Base-by-base conservation (phyloP, 2,797 vertebrate species). In the Leucoraja ocellata region DNA sequence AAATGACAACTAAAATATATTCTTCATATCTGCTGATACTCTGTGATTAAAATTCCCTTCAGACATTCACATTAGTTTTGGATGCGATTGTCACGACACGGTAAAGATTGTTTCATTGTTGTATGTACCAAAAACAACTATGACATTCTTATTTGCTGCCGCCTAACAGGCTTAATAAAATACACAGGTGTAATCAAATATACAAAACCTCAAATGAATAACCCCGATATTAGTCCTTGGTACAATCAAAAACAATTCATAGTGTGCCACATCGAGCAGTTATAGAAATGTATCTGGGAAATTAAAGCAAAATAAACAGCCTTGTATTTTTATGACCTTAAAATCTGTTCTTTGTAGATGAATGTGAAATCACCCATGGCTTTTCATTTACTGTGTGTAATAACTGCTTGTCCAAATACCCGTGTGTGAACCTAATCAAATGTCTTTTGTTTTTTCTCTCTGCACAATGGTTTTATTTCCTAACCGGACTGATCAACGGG, bases 391-490 rank as follows among this genome's bases (percentile, higher is more conserved):
- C 71, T 92, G 7, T 92, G 46, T 76, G 14, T 76, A 58, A 92
- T 76, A 28, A 23, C 39, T 76, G 13, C 6, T 46, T 92, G 39
- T 54, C 68, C 46, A 54, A 92, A 76, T 13, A 25, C 14, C 13
- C 54, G 71, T 91, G 32, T 91, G 88, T 76, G 39, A 92, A 76
- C 73, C 54, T 92, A 14, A 91, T 91, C 39, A 91, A 92, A 46
- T 74, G 21, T 91, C 96, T 96, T 93, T 97, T 96, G 97, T 95
- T 93, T 95, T 54, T 95, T 96, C 94, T 78, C 95, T 93, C 95
- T 96, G 95, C 96, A 95, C 93, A 95, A 95, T 97, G 97, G 94
- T 96, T 95, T 95, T 94, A 95, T 96, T 95, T 95, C 96, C 96
- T 96, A 97, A 95, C 95, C 94, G 96, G 96, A 92, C 95, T 94